Evolutionary conservation across 2,888 invertebrate species (phyloP).

Genomic region (Cyrtodaria siliqua): DNA sequence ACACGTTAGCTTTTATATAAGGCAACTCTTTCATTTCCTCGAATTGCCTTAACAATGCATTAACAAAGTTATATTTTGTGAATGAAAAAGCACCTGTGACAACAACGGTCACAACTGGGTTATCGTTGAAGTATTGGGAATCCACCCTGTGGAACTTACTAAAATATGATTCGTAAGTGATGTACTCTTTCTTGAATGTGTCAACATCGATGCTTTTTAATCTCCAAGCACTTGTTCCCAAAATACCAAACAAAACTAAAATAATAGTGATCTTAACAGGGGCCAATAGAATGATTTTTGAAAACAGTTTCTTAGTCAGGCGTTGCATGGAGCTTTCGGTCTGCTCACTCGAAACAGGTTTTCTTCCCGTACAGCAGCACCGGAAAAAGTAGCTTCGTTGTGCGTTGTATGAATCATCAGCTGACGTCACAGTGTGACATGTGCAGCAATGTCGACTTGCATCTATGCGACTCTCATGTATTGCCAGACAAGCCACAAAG

Average conservation of each 20-base stretch:
- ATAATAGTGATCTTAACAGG: conserved; percentile 20
- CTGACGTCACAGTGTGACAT: conserved; percentile 34
- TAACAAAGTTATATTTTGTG: no score
- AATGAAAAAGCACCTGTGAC: no score
- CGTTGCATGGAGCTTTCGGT: conserved; percentile 34
- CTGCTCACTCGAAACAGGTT: conserved; percentile 34
- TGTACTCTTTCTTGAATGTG: conserved; percentile 28
- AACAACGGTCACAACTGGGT: no score
- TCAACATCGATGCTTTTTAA: conserved; percentile 10
- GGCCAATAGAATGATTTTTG: conserved; percentile 14
- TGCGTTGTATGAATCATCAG: conserved; percentile 23
- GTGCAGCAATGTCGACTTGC: conserved; percentile 43
- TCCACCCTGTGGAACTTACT: conserved; percentile 10
- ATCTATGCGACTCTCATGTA: conserved; percentile 54
- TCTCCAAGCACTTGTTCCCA: conserved; percentile 24
- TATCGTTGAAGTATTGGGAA: no score
- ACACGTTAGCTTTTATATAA: no score
- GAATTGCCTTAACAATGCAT: no score
- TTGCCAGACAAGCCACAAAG: conserved; percentile 40
- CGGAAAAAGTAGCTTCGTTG: conserved; percentile 27
- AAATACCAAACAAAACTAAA: conserved; percentile 10
- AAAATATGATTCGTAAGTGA: conserved; percentile 26
- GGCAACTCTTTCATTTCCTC: no score
- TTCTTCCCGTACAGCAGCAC: conserved; percentile 46
- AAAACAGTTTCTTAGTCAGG: conserved; percentile 28